Conservation (phyloP, 2,888 invertebrate species). For the Hedya salicella region DNA sequence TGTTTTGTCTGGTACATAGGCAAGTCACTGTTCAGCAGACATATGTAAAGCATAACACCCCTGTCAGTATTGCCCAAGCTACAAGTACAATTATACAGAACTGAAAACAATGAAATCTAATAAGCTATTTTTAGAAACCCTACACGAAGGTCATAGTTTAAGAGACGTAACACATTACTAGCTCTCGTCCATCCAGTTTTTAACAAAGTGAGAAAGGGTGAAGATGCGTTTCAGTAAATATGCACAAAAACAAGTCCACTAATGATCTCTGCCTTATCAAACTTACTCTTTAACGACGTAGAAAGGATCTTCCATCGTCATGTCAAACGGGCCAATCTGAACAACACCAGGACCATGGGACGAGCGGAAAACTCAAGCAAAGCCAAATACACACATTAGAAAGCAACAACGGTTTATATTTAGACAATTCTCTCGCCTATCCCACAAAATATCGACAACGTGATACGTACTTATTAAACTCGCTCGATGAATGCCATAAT, state of each 20-base stretch:
- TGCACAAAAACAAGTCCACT: slow-evolving; percentile 27
- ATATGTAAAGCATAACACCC: too few species aligned
- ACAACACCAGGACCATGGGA: slow-evolving; percentile 69
- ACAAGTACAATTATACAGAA: slow-evolving; percentile 3
- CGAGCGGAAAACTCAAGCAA: slow-evolving; percentile 43
- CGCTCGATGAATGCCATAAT: slow-evolving; percentile 64
- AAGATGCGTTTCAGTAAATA: slow-evolving; percentile 14
- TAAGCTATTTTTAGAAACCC: slow-evolving; percentile 23
- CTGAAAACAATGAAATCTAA: slow-evolving; percentile 10
- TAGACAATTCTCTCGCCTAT: slow-evolving; percentile 69
- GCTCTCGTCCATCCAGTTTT: neutral
- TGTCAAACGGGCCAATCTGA: slow-evolving; percentile 86
- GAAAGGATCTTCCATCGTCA: slow-evolving; percentile 99
- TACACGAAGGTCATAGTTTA: slow-evolving; percentile 1
- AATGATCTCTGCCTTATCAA: slow-evolving; percentile 44
- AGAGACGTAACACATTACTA: neutral
- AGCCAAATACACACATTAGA: slow-evolving; percentile 53
- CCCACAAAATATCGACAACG: slow-evolving; percentile 81
- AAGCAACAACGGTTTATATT: slow-evolving; percentile 56
- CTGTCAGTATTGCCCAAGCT: too few species aligned
- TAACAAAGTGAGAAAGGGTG: neutral
- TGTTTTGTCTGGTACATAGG: too few species aligned
- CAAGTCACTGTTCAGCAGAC: too few species aligned
- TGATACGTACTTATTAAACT: slow-evolving; percentile 67
- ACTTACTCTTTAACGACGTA: slow-evolving; percentile 99